Percentiles rank a stretch among this genome's conserved stretches.
phyloP scores from a whole-genome alignment of 1,140 invertebrate genomes.

The Atta cephalotes region DNA sequence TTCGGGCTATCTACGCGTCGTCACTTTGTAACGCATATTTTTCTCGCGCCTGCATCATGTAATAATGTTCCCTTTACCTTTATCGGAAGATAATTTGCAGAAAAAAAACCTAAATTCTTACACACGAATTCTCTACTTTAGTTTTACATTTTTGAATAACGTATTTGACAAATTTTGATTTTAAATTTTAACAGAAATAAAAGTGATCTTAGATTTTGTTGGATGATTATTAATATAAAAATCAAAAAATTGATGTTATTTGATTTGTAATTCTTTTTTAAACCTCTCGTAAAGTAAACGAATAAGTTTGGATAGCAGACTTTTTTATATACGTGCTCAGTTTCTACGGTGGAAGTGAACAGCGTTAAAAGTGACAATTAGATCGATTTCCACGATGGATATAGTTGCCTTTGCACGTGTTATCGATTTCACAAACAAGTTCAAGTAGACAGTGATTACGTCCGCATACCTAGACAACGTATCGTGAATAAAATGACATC shows the following conservation, averaged over 20 bases:
- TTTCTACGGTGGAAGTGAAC: not conserved
- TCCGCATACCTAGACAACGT: conserved; percentile 36
- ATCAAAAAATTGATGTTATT: not conserved
- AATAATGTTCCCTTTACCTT: conserved; percentile 27
- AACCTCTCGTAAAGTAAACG: not conserved
- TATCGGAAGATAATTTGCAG: conserved; percentile 17
- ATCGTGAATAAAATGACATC: conserved; percentile 53
- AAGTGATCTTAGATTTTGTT: not conserved
- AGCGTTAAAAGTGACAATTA: not conserved
- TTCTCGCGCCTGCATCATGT: conserved; percentile 43
- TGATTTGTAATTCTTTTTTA: not conserved
- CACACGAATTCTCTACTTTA: not conserved
- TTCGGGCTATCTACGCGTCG: conserved; percentile 37
- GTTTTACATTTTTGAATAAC: not conserved
- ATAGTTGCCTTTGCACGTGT: conserved; percentile 44
- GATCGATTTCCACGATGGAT: conserved; percentile 64
- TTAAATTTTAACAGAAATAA: not conserved
- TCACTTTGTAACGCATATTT: conserved; percentile 59
- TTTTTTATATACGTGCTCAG: too few relatives aligned
- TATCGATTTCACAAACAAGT: conserved; percentile 65
- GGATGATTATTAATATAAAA: not conserved
- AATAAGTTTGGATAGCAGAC: not conserved
- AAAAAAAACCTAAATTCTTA: conserved; percentile 5
- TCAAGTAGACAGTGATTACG: conserved; percentile 38
- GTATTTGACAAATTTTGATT: not conserved